A percentile compares a stretch with the other conserved stretches of the same genome.
Conservation (phyloP, 2,888 invertebrate genomes). For the Alloscopus bannaensis region DNA sequence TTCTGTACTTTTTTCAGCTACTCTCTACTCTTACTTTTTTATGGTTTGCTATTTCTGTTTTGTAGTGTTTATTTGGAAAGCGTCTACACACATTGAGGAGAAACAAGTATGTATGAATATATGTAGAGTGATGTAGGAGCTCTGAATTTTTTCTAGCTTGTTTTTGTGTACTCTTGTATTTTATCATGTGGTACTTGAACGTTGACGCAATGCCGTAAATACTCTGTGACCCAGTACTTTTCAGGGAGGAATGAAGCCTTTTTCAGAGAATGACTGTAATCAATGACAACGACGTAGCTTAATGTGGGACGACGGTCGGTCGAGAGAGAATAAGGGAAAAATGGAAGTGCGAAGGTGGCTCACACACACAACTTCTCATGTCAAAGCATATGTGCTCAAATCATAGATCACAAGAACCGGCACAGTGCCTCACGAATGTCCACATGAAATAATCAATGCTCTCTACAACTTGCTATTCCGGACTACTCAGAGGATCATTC, state of each 20-base stretch:
- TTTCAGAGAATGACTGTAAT: conserved; percentile 19
- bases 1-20: not conserved
- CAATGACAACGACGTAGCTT: conserved; percentile 10
- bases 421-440: too few species aligned
- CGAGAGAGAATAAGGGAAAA: not conserved
- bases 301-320: not conserved
- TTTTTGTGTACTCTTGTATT: conserved; percentile 1
- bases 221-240: not conserved
- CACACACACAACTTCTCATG: too few species aligned
- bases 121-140: not conserved
- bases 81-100: not conserved
- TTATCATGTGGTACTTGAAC: conserved; percentile 3
- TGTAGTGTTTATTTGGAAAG: conserved; percentile 30
- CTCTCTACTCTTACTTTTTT: conserved; percentile 16
- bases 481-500: not conserved
- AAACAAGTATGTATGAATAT: not conserved
- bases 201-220: conserved; percentile 41
- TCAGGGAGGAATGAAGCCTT: conserved; percentile 3
- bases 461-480: conserved; percentile 4
- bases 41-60: conserved; percentile 30
- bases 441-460: too few species aligned
- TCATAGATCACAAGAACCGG: too few species aligned
- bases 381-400: too few species aligned
- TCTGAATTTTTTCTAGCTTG: not conserved
- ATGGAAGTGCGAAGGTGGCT: too few species aligned